phyloP scores from a whole-genome alignment of 2,888 invertebrate species.

The Pseudococcus viburni region DNA sequence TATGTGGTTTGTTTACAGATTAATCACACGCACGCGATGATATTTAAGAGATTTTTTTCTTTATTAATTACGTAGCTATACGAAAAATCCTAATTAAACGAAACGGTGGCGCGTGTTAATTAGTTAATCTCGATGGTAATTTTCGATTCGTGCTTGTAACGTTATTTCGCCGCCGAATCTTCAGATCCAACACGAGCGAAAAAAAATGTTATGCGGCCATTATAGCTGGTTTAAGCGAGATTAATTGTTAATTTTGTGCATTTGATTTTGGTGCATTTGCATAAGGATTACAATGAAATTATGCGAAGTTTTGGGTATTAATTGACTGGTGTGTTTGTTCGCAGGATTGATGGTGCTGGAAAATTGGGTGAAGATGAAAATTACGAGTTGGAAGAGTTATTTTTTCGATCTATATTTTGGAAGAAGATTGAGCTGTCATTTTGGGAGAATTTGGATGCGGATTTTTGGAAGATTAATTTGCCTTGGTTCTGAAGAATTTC shows the following conservation, averaged over 20 bases:
- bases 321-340: neutral
- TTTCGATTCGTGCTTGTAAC: slow-evolving; percentile 34
- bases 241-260: neutral
- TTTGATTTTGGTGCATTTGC: neutral
- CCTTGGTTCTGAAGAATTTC: too few species aligned
- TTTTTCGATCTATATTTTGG: too few species aligned
- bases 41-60: slow-evolving; percentile 28
- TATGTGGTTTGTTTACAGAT: neutral
- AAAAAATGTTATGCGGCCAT: neutral
- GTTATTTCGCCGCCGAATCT: neutral
- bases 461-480: too few species aligned
- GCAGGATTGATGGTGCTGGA: neutral
- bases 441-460: too few species aligned
- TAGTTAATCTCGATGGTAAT: slow-evolving; percentile 36
- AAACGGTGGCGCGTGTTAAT: slow-evolving; percentile 37
- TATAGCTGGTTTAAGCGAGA: slow-evolving; percentile 1
- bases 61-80: neutral
- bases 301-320: neutral
- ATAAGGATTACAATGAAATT: neutral
- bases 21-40: slow-evolving; percentile 27
- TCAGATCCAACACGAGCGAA: neutral
- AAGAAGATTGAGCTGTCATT: too few species aligned
- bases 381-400: too few species aligned
- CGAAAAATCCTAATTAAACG: slow-evolving; percentile 40
- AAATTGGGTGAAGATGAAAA: neutral